phyloP scores from a whole-genome alignment of 2,888 invertebrate genomes.

The Anthoptus insignis region DNA sequence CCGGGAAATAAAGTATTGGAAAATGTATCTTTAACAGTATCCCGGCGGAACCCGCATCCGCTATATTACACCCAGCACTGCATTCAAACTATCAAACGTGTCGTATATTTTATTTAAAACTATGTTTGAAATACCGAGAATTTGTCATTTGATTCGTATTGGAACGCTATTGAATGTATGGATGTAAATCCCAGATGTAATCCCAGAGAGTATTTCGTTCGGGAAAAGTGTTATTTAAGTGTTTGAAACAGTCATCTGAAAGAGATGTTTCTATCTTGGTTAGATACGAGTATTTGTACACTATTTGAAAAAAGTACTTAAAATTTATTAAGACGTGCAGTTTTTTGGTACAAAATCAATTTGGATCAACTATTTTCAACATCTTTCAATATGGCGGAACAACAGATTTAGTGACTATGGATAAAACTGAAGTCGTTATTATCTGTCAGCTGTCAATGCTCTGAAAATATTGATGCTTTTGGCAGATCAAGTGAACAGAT shows the following conservation, averaged over 20 bases:
- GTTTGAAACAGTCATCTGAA: neutral
- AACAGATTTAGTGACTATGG: no score
- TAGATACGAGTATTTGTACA: no score
- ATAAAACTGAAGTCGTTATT: no score
- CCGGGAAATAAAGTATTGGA: conserved; percentile 12
- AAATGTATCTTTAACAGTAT: conserved; percentile 5
- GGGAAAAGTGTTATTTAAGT: neutral
- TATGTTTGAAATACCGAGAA: neutral
- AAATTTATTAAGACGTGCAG: no score
- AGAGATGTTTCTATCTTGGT: no score
- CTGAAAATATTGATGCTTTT: no score
- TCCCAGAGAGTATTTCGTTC: neutral
- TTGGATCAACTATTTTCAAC: no score
- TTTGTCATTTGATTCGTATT: neutral
- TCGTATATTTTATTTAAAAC: neutral
- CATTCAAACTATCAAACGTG: neutral
- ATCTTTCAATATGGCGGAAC: no score
- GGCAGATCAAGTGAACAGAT: no score
- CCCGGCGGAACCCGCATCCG: neutral
- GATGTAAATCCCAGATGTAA: neutral
- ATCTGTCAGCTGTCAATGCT: no score
- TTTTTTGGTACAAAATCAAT: no score
- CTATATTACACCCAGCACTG: neutral
- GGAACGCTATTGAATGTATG: neutral
- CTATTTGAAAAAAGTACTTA: no score